Conservation (phyloP, 2,113 vertebrate genomes). For the Apeltes quadracus region DNA sequence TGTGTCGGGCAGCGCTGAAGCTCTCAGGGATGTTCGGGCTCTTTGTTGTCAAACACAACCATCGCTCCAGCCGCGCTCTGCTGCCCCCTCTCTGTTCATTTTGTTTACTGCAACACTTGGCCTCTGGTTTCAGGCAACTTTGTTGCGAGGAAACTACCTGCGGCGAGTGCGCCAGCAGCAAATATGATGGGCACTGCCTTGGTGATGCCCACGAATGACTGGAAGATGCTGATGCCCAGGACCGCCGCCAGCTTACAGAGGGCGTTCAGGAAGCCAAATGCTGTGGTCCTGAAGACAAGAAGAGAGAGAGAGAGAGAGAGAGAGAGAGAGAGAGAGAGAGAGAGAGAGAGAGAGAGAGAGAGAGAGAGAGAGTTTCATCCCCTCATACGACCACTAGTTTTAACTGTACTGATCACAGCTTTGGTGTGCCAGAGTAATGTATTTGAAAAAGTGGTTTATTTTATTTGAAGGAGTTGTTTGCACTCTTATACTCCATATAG, state of each 20-base stretch:
- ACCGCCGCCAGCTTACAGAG: slow-evolving; percentile 94
- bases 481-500: too few species aligned
- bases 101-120: slow-evolving; percentile 89
- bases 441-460: background rate
- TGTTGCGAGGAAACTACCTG: slow-evolving; percentile 92
- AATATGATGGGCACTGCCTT: slow-evolving; percentile 94
- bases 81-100: slow-evolving; percentile 61
- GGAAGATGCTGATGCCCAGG: slow-evolving; percentile 97
- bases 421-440: background rate
- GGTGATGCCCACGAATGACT: slow-evolving; percentile 94
- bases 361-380: background rate
- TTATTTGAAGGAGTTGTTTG: too few species aligned
- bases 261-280: slow-evolving; percentile 95
- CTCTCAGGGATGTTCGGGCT: slow-evolving; percentile 68
- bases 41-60: slow-evolving; percentile 66
- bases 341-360: slow-evolving; percentile 13
- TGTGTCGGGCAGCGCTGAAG: slow-evolving; percentile 57
- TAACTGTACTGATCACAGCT: background rate
- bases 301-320: slow-evolving; percentile 13
- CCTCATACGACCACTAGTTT: background rate
- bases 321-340: slow-evolving; percentile 8
- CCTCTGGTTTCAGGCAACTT: slow-evolving; percentile 94
- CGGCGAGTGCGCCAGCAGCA: slow-evolving; percentile 88
- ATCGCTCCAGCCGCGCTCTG: slow-evolving; percentile 57
- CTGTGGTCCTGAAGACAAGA: slow-evolving; percentile 84